Base-by-base conservation (phyloP, 2,888 invertebrate genomes). In the Formica aserva region DNA sequence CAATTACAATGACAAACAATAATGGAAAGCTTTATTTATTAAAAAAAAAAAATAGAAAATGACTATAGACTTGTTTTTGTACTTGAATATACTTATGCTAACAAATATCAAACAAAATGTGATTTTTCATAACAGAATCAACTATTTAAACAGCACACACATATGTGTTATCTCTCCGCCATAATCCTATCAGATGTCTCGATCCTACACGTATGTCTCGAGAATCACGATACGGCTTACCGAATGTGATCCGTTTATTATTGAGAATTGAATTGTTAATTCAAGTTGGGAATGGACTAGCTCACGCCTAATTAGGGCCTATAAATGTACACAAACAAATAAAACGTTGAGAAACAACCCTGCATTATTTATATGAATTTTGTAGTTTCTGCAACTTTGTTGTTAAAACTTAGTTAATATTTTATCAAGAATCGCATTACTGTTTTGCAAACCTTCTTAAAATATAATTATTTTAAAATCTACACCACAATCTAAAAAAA, bases 291-390 rank as follows among this genome's bases (percentile, higher is more conserved):
- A 89, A 75, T 86, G 88, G 80, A 86, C 87, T 91, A 91, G 89
- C 89, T 91, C 87, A 86, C 82, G 89, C 91, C 90, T 91, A 91
- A 89, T 89, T 89, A 90, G 88, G 89, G 89, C 88, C 89, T 90
- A 88, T 90, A 86, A 88, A 83, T 91, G 89, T 89, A 88, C 87
- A 90, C 87, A 88, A 88, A 87, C 72, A 72, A 90, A 92, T 91
- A 91, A 90, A 90, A 84, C 48, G 86, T 90, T 89, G 80, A 86
- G 85, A 89, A 88, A 89, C 75, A 81, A 57, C 45, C 29, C 3
- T 13, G 65, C 32, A 71, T 8, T 71, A 1, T 71, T 22, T 13
- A 45, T 9, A 22, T 60, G 26, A 1, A 60, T 45, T 8, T n/a
- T 32, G 11, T 3, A 26, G 2, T 66, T 76, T 76, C 13, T 26